A percentile compares a stretch with the other conserved stretches of the same genome.
These are phyloP conservation scores for Bactericera cockerelli DNA, from an alignment of 1,140 invertebrate genomes.

Conservation along the genomic window DNA sequence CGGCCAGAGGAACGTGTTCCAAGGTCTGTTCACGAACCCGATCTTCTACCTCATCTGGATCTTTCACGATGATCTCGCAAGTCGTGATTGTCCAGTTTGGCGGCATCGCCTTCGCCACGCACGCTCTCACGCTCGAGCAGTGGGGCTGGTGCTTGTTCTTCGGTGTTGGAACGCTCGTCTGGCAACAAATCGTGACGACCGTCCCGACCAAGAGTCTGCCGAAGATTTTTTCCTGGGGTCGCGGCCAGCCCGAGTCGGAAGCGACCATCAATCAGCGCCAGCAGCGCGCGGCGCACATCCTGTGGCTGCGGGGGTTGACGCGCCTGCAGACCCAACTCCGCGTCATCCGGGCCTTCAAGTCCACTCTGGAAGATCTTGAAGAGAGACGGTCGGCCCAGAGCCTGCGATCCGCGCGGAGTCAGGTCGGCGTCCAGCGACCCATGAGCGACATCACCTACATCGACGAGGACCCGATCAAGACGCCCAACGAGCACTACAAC, in stretches of 20 bases:
- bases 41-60: slow-evolving; percentile 98
- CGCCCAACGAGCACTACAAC: too few relatives aligned
- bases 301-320: slow-evolving; percentile 97
- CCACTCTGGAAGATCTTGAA: slow-evolving; percentile 97
- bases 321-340: slow-evolving; percentile 98
- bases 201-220: slow-evolving; percentile 91
- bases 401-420: slow-evolving; percentile 87
- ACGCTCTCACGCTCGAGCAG: slow-evolving; percentile 76
- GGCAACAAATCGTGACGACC: slow-evolving; percentile 95
- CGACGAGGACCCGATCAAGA: slow-evolving; percentile 45
- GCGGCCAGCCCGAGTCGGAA: slow-evolving; percentile 61
- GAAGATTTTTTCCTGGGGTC: slow-evolving; percentile 86
- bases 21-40: slow-evolving; percentile 91
- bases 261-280: slow-evolving; percentile 72
- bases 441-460: slow-evolving; percentile 82
- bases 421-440: slow-evolving; percentile 34
- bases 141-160: slow-evolving; percentile 99
- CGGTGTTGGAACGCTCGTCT: slow-evolving; percentile 86
- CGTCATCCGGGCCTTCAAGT: slow-evolving; percentile 99
- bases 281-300: slow-evolving; percentile 81
- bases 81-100: slow-evolving; percentile 94
- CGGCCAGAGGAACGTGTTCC: slow-evolving; percentile 93
- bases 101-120: slow-evolving; percentile 90
- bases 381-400: slow-evolving; percentile 95
- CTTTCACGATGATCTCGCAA: slow-evolving; percentile 77